Base-by-base conservation (phyloP, 2,888 invertebrate species). In the Eledona agricola region DNA sequence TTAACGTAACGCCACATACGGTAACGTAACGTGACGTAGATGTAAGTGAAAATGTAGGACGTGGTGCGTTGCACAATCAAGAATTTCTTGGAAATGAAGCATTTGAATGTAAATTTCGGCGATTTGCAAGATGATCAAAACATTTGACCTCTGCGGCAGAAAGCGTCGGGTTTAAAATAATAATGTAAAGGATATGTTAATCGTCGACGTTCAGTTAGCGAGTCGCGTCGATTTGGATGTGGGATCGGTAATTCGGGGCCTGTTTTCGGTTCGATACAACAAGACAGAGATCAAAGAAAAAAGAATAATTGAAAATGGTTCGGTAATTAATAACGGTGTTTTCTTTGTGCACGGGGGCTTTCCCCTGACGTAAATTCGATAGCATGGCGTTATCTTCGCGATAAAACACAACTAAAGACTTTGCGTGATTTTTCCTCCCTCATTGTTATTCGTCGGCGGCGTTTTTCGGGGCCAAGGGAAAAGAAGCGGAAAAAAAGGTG, bases 351-450 rank as follows among this genome's bases (percentile, higher is more conserved):
- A n/a, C 19, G 9, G 32, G 43, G 43, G 29, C 11, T 22, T 32
- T 25, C 16, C 43, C 52, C 17, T 62, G 65, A 67, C 65, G 62
- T 60, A 67, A 65, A 67, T 64, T 65, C 67, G 62, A 66, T 65
- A 64, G 59, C 37, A 51, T 42, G 51, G 55, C 59, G 63, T 66
- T 66, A 66, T 66, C 66, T 65, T 51, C 29, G 47, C 66, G 66
- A 66, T 65, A 65, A 66, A 66, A 50, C 61, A 62, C 55, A 55
- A 62, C 56, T 60, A 64, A 64, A 62, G 63, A 63, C 60, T 62
- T 66, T 35, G 67, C 67, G 67, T 67, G 67, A 64, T 67, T 66
- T 63, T 60, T 58, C 55, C 54, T 52, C 56, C 58, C 63, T 62
- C 64, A 58, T 63, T 60, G 62, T 65, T 62, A 63, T 64, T 64